phyloP scores from a whole-genome alignment of 2,888 invertebrate species.

The Tolmerus cingulatus region DNA sequence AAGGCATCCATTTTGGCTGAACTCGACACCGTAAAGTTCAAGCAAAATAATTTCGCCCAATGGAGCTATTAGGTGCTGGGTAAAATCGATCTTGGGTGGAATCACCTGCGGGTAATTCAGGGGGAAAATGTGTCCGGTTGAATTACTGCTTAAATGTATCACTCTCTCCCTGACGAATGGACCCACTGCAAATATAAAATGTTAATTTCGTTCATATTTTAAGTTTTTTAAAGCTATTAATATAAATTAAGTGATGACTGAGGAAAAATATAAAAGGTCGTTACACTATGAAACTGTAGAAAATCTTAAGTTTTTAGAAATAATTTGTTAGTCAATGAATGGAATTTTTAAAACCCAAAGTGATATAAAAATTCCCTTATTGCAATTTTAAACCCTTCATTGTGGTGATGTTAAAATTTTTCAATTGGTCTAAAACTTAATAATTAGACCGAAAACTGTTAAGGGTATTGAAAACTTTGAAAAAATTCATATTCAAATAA shows the following conservation, averaged over 20 bases:
- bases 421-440: no score
- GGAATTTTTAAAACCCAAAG: no score
- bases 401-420: no score
- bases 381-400: no score
- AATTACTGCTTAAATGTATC: constrained; percentile 63
- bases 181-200: constrained; percentile 53
- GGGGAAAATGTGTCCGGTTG: constrained; percentile 66
- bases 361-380: no score
- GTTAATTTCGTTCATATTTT: background rate
- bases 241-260: background rate
- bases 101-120: constrained; percentile 69
- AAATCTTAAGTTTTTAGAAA: background rate
- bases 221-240: background rate
- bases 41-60: constrained; percentile 66
- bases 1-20: constrained; percentile 63
- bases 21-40: constrained; percentile 64
- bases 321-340: background rate
- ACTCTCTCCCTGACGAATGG: constrained; percentile 62
- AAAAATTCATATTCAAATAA: no score
- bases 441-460: no score
- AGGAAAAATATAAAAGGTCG: background rate
- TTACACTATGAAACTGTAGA: background rate
- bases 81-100: constrained; percentile 66
- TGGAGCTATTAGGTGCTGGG: constrained; percentile 68
- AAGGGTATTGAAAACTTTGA: no score